These are phyloP conservation scores for Loris lydekkerianus DNA, from an alignment of 2,797 vertebrate species.

Conservation along the genomic window DNA sequence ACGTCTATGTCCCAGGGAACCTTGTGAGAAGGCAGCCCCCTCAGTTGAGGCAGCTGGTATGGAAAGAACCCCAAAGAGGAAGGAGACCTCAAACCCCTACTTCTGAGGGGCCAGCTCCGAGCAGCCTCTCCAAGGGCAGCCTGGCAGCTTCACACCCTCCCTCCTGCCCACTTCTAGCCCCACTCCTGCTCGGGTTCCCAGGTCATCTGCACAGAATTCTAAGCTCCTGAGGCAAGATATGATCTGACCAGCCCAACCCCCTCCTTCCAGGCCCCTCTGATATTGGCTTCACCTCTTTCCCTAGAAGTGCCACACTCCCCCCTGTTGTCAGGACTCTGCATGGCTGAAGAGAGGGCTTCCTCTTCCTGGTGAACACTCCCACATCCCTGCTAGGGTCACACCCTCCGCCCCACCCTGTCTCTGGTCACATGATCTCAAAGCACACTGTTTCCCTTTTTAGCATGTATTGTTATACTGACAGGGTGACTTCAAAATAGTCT, in stretches of 20 bases:
- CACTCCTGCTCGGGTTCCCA: background rate
- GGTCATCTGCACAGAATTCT: background rate
- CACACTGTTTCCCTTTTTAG: no score
- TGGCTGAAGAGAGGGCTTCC: background rate
- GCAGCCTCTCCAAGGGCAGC: no score
- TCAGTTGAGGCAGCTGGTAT: fast-evolving
- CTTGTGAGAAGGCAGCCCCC: background rate
- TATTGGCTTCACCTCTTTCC: no score
- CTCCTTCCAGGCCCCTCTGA: background rate
- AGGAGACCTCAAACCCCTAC: background rate
- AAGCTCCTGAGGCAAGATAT: no score
- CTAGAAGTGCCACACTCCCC: background rate
- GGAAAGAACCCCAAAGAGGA: background rate
- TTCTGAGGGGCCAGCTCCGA: background rate
- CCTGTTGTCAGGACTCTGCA: background rate
- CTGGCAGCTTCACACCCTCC: background rate
- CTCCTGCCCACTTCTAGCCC: background rate
- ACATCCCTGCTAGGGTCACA: background rate
- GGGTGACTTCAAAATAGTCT: background rate
- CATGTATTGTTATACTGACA: background rate
- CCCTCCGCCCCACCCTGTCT: no score
- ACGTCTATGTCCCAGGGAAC: background rate
- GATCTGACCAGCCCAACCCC: fast-evolving
- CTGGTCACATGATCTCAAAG: fast-evolving
- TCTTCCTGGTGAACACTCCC: background rate